Conservation (phyloP, 2,113 vertebrate genomes). For the Cettia cetti region DNA sequence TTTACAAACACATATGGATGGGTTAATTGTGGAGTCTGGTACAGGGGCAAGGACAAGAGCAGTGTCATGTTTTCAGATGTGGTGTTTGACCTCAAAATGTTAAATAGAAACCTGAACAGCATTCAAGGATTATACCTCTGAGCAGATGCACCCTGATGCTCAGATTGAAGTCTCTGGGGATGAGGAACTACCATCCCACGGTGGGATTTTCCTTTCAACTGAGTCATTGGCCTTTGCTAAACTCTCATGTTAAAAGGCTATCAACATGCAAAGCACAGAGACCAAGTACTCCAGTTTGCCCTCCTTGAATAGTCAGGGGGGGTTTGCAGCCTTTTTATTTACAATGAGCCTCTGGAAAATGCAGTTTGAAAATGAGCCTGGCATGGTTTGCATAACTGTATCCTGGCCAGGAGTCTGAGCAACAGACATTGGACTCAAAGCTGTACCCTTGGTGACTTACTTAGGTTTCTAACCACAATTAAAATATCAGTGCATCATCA, state of each 20-base stretch:
- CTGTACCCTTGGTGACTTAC: not conserved
- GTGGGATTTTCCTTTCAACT: not conserved
- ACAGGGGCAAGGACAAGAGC: not conserved
- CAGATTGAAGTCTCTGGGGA: not conserved
- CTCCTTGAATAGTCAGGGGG: not conserved
- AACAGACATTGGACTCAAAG: not conserved
- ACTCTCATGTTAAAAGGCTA: not conserved
- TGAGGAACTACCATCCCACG: not conserved
- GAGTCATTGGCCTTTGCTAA: not conserved
- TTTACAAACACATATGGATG: not conserved
- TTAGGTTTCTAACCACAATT: not conserved
- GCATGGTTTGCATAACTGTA: not conserved
- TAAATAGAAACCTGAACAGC: not conserved
- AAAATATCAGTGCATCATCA: not conserved
- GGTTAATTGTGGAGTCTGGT: not conserved
- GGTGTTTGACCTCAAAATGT: not conserved
- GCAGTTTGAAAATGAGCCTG: not conserved
- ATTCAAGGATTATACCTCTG: not conserved
- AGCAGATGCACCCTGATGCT: not conserved
- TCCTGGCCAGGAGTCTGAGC: not conserved
- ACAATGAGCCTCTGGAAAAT: not conserved
- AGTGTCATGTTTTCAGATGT: not conserved
- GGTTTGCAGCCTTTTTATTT: not conserved
- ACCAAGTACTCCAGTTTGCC: not conserved
- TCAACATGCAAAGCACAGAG: rapidly evolving